Conservation (phyloP, 2,113 vertebrate species). For the Xiphophorus maculatus region DNA sequence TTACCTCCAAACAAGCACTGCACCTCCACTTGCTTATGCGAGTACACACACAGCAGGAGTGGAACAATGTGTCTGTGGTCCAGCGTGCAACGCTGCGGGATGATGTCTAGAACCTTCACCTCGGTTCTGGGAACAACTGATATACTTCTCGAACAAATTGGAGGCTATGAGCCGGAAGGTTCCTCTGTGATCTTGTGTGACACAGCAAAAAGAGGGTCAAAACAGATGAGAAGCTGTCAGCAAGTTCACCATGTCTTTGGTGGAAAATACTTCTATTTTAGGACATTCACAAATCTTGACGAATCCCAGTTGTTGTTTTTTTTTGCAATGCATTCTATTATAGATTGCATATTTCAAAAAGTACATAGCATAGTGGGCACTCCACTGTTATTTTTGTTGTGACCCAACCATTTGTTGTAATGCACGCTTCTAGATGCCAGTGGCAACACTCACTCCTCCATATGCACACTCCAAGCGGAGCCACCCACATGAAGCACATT, state of each 20-base stretch:
- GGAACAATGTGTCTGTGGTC: slow-evolving; percentile 19
- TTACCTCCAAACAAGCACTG: slow-evolving; percentile 64
- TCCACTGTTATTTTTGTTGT: slow-evolving; percentile 3
- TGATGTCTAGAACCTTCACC: not conserved
- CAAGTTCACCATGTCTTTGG: slow-evolving; percentile 21
- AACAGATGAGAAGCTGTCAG: slow-evolving; percentile 2
- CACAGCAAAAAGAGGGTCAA: slow-evolving; percentile 11
- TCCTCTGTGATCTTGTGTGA: slow-evolving; percentile 1
- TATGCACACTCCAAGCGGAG: slow-evolving; percentile 6
- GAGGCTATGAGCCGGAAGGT: slow-evolving; percentile 8
- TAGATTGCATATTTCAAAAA: not conserved
- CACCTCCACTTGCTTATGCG: slow-evolving; percentile 28
- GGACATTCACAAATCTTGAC: not conserved
- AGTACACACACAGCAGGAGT: not conserved
- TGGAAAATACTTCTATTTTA: slow-evolving; percentile 3
- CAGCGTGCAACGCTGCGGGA: not conserved
- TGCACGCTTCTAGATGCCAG: slow-evolving; percentile 1
- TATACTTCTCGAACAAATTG: slow-evolving; percentile 23
- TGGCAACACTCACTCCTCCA: slow-evolving; percentile 24
- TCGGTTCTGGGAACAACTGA: slow-evolving; percentile 17
- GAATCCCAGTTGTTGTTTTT: not conserved
- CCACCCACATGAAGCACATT: slow-evolving; percentile 41
- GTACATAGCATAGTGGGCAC: too few species aligned
- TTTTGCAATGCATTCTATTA: not conserved
- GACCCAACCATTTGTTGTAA: slow-evolving; percentile 6